Conservation (phyloP, 2,113 vertebrate species). For the Vidua chalybeata region DNA sequence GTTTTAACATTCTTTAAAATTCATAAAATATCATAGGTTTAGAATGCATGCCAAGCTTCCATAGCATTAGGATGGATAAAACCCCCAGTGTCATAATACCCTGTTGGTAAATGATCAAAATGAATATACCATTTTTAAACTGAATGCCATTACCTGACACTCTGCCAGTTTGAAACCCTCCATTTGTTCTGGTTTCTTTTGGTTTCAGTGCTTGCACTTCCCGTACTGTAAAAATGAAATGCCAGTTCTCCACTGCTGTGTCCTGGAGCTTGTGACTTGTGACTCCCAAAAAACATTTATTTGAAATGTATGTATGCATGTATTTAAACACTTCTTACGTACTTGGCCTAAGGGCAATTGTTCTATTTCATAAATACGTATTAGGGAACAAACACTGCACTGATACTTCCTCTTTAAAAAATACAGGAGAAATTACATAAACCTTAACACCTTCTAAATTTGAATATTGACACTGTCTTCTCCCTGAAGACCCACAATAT, state of each 20-base stretch:
- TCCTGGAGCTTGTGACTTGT: not conserved
- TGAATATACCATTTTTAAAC: not conserved
- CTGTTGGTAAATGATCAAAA: not conserved
- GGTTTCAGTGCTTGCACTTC: not conserved
- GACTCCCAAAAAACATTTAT: not conserved
- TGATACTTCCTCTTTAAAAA: not conserved
- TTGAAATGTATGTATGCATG: not conserved
- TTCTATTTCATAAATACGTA: not conserved
- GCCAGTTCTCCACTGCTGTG: not conserved
- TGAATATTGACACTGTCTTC: not conserved
- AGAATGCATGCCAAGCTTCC: not conserved
- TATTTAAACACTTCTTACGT: not conserved
- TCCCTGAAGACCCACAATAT: not conserved
- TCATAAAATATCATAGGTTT: not conserved
- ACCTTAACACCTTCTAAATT: not conserved
- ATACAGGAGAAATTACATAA: not conserved
- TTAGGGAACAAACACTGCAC: not conserved
- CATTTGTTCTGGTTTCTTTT: not conserved
- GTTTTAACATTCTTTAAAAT: not conserved
- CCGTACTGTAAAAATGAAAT: not conserved
- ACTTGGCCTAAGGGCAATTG: not conserved
- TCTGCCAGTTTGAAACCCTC: not conserved
- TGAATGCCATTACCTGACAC: not conserved
- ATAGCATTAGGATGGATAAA: not conserved
- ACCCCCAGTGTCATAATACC: not conserved